Evolutionary conservation across 2,113 vertebrate genomes (phyloP), one percentile per base, ranked within the genome.

Genomic region (Cichladusa arquata): DNA sequence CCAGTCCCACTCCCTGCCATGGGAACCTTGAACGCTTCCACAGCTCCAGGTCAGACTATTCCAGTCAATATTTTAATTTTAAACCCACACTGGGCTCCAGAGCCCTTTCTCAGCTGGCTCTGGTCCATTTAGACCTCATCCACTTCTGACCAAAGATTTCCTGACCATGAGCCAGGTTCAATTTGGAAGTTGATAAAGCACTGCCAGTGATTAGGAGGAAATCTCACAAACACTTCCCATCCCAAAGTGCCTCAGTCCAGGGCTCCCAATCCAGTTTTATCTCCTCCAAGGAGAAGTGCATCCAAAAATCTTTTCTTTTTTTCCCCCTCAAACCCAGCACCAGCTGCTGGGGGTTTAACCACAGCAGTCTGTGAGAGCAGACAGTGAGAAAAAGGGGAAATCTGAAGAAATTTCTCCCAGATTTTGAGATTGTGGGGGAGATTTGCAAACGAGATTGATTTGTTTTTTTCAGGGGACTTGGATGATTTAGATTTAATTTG

Each of bases 201-300:
- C 16, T 5, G 5, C 7, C 10, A 34, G 29, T 0, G 12, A n/a
- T 34, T 2, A 12, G 81, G 62, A 50, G 70, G 48, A 76, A 33
- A 70, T 15, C 38, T 45, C 47, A 47, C 29, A 44, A 70, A 19
- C 1, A 18, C 19, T 56, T 40, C 34, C 33, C 36, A 25, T 29
- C 26, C 28, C 10, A 2, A 34, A 24, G 14, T 3, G 8, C 26
- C 29, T 57, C 69, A 6, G 1, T 3, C 58, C 71, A 40, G 29
- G 33, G 20, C 4, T 57, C 34, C 47, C 33, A 28, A 2, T 6
- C 4, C 3, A 3, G 1, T 19, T 11, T 70, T 14, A 5, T 23
- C 33, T 36, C 44, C 62, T 81, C 45, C 45, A 33, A 31, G 34
- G 9, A 57, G 12, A 56, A 72, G 4, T 79, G 4, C 44, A 62